Base-by-base conservation (phyloP, 2,888 invertebrate species). In the Drosophila mimica region DNA sequence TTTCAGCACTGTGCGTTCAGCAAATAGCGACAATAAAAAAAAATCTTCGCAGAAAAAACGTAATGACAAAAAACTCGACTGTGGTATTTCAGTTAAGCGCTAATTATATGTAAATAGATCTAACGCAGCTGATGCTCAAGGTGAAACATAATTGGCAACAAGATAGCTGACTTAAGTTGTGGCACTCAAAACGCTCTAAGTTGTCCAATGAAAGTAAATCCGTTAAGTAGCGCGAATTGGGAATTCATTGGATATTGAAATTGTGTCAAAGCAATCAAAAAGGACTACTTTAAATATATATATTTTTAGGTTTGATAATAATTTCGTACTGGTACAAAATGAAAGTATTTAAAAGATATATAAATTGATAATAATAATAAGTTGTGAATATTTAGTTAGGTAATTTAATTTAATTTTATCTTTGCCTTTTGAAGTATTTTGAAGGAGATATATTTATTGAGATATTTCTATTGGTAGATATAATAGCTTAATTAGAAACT, bases 61-160 rank as follows among this genome's bases (percentile, higher is more conserved):
- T 20, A 36, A 36, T 7, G 60, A 51, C 52, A 34, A 36, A 30
- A 49, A 57, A 46, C 58, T 74, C 61, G 28, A 31, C 75, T 72
- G 74, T 60, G 76, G 79, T 58, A 70, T 72, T 70, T 63, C 68
- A 71, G 74, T 68, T 65, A 66, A 75, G 67, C 79, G 84, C 90
- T 87, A 87, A 87, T 90, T 87, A 87, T 89, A 87, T 89, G 90
- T 67, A 87, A 87, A 87, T 89, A 87, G 76, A 77, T 90, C 62
- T 60, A 72, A 82, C 46, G 63, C 67, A 72, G 62, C 31, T 64
- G 71, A 65, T 48, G 70, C 85, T 73, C 46, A 76, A 82, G 84
- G 79, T 89, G 70, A 71, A 56, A 65, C 54, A 78, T 84, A 84
- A 84, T 84, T 89, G 83, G 88, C 58, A 57, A 30, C 58, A 30